These are phyloP conservation scores for Morus bassanus DNA, from an alignment of 2,797 vertebrate species.

Conservation along the genomic window DNA sequence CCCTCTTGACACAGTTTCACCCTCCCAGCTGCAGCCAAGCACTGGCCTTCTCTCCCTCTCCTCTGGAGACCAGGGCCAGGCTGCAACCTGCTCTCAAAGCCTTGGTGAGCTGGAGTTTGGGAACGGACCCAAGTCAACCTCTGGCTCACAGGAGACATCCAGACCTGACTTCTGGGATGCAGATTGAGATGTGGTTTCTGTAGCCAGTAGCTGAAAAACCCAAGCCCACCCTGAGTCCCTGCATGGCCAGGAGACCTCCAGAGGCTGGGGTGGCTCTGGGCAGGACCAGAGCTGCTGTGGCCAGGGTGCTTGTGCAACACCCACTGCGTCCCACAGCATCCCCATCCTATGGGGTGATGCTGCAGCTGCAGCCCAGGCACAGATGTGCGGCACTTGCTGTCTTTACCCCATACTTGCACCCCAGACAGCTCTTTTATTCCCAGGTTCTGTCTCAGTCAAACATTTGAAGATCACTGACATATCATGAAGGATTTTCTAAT, in stretches of 20 bases:
- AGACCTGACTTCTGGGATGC: background rate
- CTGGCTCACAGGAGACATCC: accelerated
- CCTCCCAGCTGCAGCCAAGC: background rate
- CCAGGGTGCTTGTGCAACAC: accelerated
- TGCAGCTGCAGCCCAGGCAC: background rate
- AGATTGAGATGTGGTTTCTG: background rate
- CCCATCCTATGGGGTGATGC: accelerated
- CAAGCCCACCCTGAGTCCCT: background rate
- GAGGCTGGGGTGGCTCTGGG: background rate
- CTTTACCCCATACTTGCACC: background rate
- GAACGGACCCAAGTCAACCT: background rate
- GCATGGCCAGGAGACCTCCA: background rate
- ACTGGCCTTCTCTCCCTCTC: background rate
- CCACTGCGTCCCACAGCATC: background rate
- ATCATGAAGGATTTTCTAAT: conserved; percentile 63
- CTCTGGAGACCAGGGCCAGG: background rate
- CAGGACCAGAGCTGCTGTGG: background rate
- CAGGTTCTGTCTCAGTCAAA: background rate
- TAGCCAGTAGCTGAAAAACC: background rate
- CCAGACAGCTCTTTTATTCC: background rate
- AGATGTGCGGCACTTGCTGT: accelerated
- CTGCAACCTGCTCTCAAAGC: background rate
- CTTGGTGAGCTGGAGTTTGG: background rate
- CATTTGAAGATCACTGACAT: background rate
- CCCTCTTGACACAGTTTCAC: background rate